These are phyloP conservation scores for Nansenia antarctica DNA, from an alignment of 2,113 vertebrate species.

Conservation along the genomic window DNA sequence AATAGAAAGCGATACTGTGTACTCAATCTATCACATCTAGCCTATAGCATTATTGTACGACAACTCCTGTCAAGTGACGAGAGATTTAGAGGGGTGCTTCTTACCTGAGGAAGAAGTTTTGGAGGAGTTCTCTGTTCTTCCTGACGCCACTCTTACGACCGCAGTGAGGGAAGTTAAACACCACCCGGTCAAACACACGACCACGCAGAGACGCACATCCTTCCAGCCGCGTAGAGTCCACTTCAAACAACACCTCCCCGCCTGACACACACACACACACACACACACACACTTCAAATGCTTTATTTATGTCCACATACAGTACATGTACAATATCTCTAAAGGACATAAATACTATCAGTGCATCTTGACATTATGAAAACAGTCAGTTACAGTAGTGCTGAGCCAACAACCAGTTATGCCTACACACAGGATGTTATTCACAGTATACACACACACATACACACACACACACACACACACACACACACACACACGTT, in stretches of 20 bases:
- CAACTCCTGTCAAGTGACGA: no score
- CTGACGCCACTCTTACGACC: conserved; percentile 94
- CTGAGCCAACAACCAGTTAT: no score
- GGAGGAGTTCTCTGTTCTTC: conserved; percentile 89
- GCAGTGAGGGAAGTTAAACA: conserved; percentile 96
- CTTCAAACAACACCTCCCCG: conserved; percentile 80
- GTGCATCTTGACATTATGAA: no score
- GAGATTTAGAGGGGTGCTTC: not conserved
- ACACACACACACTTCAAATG: not conserved
- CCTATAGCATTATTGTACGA: no score
- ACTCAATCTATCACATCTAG: no score
- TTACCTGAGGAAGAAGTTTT: conserved; percentile 88
- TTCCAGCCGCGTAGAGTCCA: conserved; percentile 85
- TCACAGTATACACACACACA: not conserved
- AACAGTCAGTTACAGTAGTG: no score
- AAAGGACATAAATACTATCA: no score
- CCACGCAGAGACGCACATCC: conserved; percentile 64
- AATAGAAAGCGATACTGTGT: no score
- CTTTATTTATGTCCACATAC: no score
- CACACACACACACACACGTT: not conserved
- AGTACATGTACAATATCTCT: no score
- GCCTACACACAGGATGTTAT: no score
- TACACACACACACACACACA: not conserved
- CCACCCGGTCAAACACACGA: conserved; percentile 78
- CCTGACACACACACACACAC: conserved; percentile 66